Conservation (phyloP, 53 echinoderm and acorn worm species). For the Henricia sp. region DNA sequence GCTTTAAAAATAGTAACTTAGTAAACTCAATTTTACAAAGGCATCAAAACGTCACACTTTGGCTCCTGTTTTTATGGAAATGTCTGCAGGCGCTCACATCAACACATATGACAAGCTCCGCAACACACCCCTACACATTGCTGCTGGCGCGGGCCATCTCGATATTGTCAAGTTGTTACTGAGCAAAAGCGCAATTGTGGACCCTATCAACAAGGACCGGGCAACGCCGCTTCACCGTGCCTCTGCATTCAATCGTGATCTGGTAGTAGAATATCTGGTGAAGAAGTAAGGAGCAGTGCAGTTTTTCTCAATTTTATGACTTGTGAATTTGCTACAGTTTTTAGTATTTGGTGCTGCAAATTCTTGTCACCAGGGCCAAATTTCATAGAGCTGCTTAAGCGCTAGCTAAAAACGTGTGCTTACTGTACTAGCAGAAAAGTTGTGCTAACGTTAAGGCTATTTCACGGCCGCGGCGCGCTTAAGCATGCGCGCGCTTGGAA, state of each 20-base stretch:
- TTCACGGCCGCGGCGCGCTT: no score
- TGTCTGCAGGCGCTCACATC: slow-evolving; percentile 79
- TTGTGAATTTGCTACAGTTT: no score
- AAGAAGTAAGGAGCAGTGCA: slow-evolving; percentile 61
- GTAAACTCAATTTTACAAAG: no score
- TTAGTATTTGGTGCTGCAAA: no score
- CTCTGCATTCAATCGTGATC: slow-evolving; percentile 76
- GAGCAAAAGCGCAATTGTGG: slow-evolving; percentile 65
- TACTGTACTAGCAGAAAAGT: no score
- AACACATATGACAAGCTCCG: slow-evolving; percentile 70
- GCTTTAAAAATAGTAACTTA: no score
- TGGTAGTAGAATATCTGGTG: slow-evolving; percentile 82
- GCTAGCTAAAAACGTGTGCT: no score
- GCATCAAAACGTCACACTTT: no score
- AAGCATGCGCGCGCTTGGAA: no score
- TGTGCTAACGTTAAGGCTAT: no score
- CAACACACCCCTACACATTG: slow-evolving; percentile 88
- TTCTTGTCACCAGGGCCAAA: no score
- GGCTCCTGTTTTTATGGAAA: background rate
- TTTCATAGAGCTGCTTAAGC: no score
- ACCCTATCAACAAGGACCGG: slow-evolving; percentile 73
- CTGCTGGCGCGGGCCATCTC: slow-evolving; percentile 77
- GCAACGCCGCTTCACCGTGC: slow-evolving; percentile 84
- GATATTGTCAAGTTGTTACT: slow-evolving; percentile 80
- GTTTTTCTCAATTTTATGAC: background rate